These are phyloP conservation scores for Eilema caniola DNA, from an alignment of 2,888 invertebrate genomes.

Conservation along the genomic window DNA sequence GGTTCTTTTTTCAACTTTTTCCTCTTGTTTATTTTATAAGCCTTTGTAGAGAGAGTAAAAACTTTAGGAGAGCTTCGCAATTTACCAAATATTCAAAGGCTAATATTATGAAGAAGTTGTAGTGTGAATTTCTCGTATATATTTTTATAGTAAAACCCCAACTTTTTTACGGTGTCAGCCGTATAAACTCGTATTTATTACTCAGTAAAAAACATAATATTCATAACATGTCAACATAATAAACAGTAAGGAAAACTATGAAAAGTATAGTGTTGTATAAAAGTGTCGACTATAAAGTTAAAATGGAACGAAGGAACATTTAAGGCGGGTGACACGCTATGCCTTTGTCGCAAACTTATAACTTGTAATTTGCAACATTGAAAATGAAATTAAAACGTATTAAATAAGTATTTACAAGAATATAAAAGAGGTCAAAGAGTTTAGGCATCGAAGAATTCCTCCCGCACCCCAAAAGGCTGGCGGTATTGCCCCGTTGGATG, in stretches of 20 bases:
- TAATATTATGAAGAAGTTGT: constrained; percentile 24
- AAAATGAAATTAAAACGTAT: constrained; percentile 32
- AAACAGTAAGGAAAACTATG: constrained; percentile 47
- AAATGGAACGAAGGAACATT: constrained; percentile 35
- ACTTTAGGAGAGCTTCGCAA: constrained; percentile 22
- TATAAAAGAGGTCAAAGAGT: no score
- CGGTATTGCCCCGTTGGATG: no score
- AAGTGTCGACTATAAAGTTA: constrained; percentile 49
- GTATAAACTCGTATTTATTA: constrained; percentile 43
- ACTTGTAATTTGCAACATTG: constrained; percentile 33
- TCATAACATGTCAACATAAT: constrained; percentile 54
- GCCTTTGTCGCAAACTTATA: constrained; percentile 27
- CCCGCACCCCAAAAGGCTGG: no score
- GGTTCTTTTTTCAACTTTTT: constrained; percentile 21
- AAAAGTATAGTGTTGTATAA: constrained; percentile 49
- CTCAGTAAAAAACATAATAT: constrained; percentile 39
- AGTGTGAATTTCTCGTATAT: constrained; percentile 31
- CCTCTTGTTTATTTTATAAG: constrained; percentile 26
- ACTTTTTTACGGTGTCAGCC: constrained; percentile 43
- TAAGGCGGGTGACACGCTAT: constrained; percentile 45
- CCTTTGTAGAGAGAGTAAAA: constrained; percentile 18
- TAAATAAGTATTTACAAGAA: no score
- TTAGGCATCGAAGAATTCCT: no score
- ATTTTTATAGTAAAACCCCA: constrained; percentile 32
- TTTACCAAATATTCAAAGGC: constrained; percentile 26